Evolutionary conservation across 2,888 invertebrate species (phyloP).

Genomic region (Eilema griseolum): DNA sequence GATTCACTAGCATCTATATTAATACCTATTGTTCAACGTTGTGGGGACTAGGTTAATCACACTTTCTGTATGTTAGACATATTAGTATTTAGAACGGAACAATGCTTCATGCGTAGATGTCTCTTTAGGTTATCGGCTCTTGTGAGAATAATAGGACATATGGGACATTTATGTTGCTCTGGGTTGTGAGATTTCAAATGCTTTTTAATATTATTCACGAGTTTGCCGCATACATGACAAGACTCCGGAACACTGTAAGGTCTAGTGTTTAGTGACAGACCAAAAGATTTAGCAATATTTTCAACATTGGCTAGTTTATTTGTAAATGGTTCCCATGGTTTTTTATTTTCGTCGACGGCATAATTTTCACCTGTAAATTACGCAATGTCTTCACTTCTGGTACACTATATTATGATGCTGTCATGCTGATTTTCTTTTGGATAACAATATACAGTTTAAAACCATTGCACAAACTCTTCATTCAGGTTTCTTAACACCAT

Average conservation of each 20-base stretch:
- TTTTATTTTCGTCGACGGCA: slow-evolving; percentile 82
- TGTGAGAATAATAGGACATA: slow-evolving; percentile 88
- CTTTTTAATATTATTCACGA: slow-evolving; percentile 90
- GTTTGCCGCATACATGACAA: slow-evolving; percentile 89
- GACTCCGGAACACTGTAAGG: slow-evolving; percentile 79
- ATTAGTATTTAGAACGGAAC: slow-evolving; percentile 72
- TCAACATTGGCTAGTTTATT: slow-evolving; percentile 74
- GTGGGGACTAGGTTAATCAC: slow-evolving; percentile 56
- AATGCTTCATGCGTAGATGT: slow-evolving; percentile 89
- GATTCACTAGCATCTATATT: slow-evolving; percentile 37
- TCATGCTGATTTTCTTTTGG: slow-evolving; percentile 57
- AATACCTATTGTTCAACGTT: not conserved
- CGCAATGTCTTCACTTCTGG: slow-evolving; percentile 69
- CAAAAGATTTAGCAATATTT: slow-evolving; percentile 75
- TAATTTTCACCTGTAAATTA: slow-evolving; percentile 83
- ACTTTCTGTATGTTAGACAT: slow-evolving; percentile 78
- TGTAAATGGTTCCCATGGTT: slow-evolving; percentile 74
- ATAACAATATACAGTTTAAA: slow-evolving; percentile 47
- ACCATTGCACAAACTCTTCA: slow-evolving; percentile 52
- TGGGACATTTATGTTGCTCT: slow-evolving; percentile 88
- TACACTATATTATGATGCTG: slow-evolving; percentile 44
- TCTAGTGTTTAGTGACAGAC: slow-evolving; percentile 68
- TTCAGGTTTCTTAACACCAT: slow-evolving; percentile 47
- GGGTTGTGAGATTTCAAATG: slow-evolving; percentile 89
- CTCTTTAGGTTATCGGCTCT: slow-evolving; percentile 90